Evolutionary conservation across 1,140 invertebrate genomes (phyloP), one percentile per base, ranked within the genome.

Genomic region (Pogonus chalceus): DNA sequence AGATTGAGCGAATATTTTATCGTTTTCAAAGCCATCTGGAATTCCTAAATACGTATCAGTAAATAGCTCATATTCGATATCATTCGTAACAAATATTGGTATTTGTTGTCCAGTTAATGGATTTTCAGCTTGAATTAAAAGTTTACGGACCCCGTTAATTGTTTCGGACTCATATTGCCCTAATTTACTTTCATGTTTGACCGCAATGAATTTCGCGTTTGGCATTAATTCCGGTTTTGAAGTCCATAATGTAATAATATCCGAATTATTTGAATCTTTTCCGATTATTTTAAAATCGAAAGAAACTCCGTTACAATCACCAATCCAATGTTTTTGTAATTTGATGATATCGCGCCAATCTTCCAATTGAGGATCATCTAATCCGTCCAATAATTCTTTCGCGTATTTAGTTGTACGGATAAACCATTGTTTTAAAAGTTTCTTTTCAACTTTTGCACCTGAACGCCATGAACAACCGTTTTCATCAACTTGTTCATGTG

Each of bases 401-500:
- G 93, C 86, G 76, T 89, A 96, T 53, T 81, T 80, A 47, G 91
- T 94, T 0, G 92, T 96, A 71, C 82, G 84, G 52, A 99, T 82
- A 69, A 93, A 98, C 97, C 97, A 99, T 65, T 99, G 96, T 43
- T 81, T 87, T 0, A 98, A 74, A 43, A 84, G 71, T 67, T 83
- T 87, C 65, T 92, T 94, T 68, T 98, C 88, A 12, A 98, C 95
- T 69, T 84, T 83, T 4, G 92, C 95, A 1, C 96, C 96, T 16
- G 96, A 99, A 54, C 97, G 76, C 97, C 97, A 99, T 0, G 94
- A 96, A 59, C 77, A 79, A 20, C 93, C 91, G 68, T 90, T 80
- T 39, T 82, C 80, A 76, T 96, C 93, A 22, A 99, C 90, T 80
- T 99, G 97, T 71, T 99, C 97, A 76, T 98, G 87, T 16, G 97